These are phyloP conservation scores for Hipposideros armiger DNA, from an alignment of 2,113 vertebrate species.

Conservation along the genomic window DNA sequence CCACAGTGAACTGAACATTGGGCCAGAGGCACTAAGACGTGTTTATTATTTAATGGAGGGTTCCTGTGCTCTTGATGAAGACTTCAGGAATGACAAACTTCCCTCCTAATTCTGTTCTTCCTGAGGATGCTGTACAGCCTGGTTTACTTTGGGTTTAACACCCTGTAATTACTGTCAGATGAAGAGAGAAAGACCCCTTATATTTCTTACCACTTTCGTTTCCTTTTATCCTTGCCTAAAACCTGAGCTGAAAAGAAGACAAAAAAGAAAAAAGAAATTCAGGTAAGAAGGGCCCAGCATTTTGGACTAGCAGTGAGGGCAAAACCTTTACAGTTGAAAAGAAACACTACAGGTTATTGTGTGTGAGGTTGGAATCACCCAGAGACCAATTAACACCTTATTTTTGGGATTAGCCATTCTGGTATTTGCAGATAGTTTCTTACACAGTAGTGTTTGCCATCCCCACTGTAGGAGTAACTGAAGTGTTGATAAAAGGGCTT, in stretches of 20 bases:
- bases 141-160: background rate
- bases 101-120: slow-evolving; percentile 19
- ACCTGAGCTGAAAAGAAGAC: slow-evolving; percentile 1
- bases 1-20: slow-evolving; percentile 61
- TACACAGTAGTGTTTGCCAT: slow-evolving; percentile 82
- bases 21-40: slow-evolving; percentile 26
- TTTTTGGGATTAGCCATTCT: slow-evolving; percentile 84
- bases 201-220: background rate
- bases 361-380: slow-evolving; percentile 77
- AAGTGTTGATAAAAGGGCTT: slow-evolving; percentile 86
- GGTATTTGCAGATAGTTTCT: slow-evolving; percentile 82
- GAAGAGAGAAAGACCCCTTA: background rate
- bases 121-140: background rate
- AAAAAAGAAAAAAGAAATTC: background rate
- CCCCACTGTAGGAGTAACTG: slow-evolving; percentile 78
- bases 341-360: slow-evolving; percentile 78
- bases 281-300: slow-evolving; percentile 20
- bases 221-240: slow-evolving; percentile 3
- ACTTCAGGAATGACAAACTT: slow-evolving; percentile 49
- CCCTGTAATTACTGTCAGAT: background rate
- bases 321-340: slow-evolving; percentile 62
- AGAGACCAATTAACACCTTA: slow-evolving; percentile 87
- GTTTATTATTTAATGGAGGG: slow-evolving; percentile 65
- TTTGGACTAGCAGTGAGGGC: background rate
- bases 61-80: slow-evolving; percentile 59